Evolutionary conservation across 2,888 invertebrate genomes (phyloP), one percentile per base, ranked within the genome.

Genomic region (Tigriopus californicus): DNA sequence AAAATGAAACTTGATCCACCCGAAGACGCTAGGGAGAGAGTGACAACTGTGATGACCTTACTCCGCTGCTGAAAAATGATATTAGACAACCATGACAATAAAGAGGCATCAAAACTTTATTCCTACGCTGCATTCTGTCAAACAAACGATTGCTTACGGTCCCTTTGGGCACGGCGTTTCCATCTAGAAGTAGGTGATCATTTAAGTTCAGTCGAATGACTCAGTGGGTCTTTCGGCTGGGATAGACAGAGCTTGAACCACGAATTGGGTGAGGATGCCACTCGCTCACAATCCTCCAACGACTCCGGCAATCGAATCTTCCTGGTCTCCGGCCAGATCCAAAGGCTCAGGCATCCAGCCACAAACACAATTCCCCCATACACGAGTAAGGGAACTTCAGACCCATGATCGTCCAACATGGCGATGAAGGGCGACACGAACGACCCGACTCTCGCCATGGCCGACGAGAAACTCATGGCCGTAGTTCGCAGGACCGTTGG

Each of bases 401-500:
- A 8, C 4, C 33, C 33, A 33, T 33, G 33, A 33, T 33, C 10
- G 25, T 52, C 52, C 8, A 52, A 20, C 33, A 33, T 22, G 15
- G 25, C 52, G 24, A 52, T 13, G 2, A 52, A 25, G 2, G 52
- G 52, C 11, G 52, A 52, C 4, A 20, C 24, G 33, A 52, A 25
- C 10, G 25, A 15, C 10, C 52, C 52, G 1, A 52, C 8, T 22
- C 52, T 24, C 15, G 24, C 52, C 12, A 24, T 4, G 6, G 33
- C 52, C 1, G 52, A 25, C 10, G 18, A 18, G 22, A 47, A 47
- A 22, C 47, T 47, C 20, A 47, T 18, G 22, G 47, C 52, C 2
- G 52, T 52, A 10, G 52, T 24, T 20, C 52, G 52, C 15, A 52
- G 52, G 2, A 52, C 52, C 18, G 56, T 56, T 8, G 56, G 56